Evolutionary conservation across 30 jellyfish, hydroid and myxozoan species (phyloP).

Genomic region (Sanderia malayensis): DNA sequence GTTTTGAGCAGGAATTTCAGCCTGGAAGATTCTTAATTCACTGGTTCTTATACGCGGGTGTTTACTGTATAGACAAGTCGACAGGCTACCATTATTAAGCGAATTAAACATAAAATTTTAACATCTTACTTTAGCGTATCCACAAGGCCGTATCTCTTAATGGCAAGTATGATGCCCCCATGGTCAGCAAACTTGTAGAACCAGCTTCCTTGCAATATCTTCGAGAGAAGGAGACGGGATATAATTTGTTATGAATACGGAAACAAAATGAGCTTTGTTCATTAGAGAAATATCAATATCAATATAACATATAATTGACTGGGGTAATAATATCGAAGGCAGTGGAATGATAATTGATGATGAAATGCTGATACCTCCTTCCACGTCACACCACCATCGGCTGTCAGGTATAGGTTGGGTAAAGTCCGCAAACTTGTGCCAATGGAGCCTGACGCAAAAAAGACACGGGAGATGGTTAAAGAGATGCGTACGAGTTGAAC

Average conservation of each 20-base stretch:
- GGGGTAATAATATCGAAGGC: too few relatives aligned
- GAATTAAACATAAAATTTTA: not conserved
- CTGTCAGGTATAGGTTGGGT: constrained; percentile 76
- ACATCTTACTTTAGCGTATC: constrained; percentile 51
- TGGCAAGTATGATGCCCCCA: constrained; percentile 87
- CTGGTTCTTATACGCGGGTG: too few relatives aligned
- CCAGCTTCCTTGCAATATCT: constrained; percentile 77
- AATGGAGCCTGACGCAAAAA: constrained; percentile 57
- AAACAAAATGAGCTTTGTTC: too few relatives aligned
- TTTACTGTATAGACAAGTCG: too few relatives aligned
- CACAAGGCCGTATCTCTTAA: constrained; percentile 65
- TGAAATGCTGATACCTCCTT: too few relatives aligned
- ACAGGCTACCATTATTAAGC: not conserved
- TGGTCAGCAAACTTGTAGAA: constrained; percentile 87
- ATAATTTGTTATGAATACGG: too few relatives aligned
- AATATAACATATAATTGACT: not conserved
- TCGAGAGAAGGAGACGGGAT: not conserved
- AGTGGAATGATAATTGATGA: too few relatives aligned
- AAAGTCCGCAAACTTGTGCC: constrained; percentile 46
- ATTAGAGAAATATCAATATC: too few relatives aligned
- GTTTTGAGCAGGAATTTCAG: too few relatives aligned
- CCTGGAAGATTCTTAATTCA: too few relatives aligned
- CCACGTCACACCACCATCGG: constrained; percentile 91
- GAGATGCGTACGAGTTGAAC: too few relatives aligned
- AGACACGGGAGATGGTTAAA: not conserved